Evolutionary conservation across 2,797 vertebrate genomes (phyloP), one percentile per base, ranked within the genome.

Genomic region (Pseudochromis fuscus): DNA sequence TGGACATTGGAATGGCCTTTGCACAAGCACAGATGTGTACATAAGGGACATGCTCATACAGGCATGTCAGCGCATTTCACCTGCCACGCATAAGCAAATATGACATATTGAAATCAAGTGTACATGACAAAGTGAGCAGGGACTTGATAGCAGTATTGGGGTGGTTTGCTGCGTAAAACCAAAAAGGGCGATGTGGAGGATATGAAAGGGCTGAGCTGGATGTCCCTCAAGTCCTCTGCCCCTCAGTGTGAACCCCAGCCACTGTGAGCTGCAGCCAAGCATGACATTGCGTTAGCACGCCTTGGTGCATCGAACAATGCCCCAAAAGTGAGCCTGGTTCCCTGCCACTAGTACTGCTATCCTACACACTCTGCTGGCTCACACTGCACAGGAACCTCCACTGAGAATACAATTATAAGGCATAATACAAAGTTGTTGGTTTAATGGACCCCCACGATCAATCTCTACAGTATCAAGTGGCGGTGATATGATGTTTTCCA

Each of bases 261-360:
- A 83, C 89, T 77, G 82, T 83, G 83, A 85, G 74, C 77, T 66
- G 81, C 86, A 92, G 83, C 79, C 85, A 84, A 91, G 89, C 89
- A 37, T 92, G 89, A 90, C 88, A 94, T 93, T 85, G 77, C 65
- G 75, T 93, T 91, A 93, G 79, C 77, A 89, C 63, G 89, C 90
- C 84, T 91, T 93, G 79, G 84, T 90, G 86, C 77, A 31, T 84
- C 79, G 69, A 92, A 93, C 90, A 85, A 85, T 87, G 89, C 70
- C 82, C 87, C 82, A 86, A 85, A 93, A 92, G 80, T 68, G 75
- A 87, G 85, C 81, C 74, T 73, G 44, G 77, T 86, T 87, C 61
- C 37, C 72, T 58, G 81, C 83, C 77, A 90, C 77, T 55, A 80
- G 75, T 74, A 45, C 46, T 53, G 35, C 74, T 30, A 51, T 56